These are phyloP conservation scores for Nothobranchius furzeri DNA, from an alignment of 2,113 vertebrate genomes.

Conservation along the genomic window DNA sequence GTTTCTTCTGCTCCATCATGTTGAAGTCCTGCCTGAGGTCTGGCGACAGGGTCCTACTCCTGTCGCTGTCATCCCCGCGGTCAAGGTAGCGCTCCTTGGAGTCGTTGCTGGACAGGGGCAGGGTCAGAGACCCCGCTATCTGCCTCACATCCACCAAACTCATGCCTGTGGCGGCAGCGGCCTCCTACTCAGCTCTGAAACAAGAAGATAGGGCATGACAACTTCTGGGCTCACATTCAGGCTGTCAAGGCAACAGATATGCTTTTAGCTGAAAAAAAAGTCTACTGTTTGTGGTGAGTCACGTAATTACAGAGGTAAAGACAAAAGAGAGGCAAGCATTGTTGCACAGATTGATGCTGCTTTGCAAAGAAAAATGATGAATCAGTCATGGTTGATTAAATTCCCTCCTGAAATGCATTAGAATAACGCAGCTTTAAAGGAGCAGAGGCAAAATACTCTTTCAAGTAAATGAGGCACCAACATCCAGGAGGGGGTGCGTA, in stretches of 20 bases:
- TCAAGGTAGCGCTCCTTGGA: slow-evolving; percentile 89
- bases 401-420: no score
- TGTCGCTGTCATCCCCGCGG: slow-evolving; percentile 86
- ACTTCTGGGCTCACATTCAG: slow-evolving; percentile 19
- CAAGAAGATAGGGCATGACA: slow-evolving; percentile 3
- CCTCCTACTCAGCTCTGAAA: slow-evolving; percentile 29
- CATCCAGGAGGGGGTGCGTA: no score
- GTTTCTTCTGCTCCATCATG: slow-evolving; percentile 98
- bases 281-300: slow-evolving; percentile 56
- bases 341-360: slow-evolving; percentile 36
- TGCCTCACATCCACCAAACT: slow-evolving; percentile 84
- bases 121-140: slow-evolving; percentile 82
- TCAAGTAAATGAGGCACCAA: no score
- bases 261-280: slow-evolving; percentile 26
- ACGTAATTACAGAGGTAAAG: slow-evolving; percentile 65
- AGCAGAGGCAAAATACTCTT: no score
- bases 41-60: slow-evolving; percentile 89
- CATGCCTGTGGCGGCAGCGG: slow-evolving; percentile 71
- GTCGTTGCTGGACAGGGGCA: slow-evolving; percentile 83
- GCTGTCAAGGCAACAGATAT: slow-evolving; percentile 53
- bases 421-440: no score
- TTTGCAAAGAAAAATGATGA: slow-evolving; percentile 4
- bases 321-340: slow-evolving; percentile 45
- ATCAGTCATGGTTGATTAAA: slow-evolving; percentile 28
- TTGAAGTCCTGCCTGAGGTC: slow-evolving; percentile 96